Base-by-base conservation (phyloP, 2,888 invertebrate genomes). In the Orthosia gracilis region DNA sequence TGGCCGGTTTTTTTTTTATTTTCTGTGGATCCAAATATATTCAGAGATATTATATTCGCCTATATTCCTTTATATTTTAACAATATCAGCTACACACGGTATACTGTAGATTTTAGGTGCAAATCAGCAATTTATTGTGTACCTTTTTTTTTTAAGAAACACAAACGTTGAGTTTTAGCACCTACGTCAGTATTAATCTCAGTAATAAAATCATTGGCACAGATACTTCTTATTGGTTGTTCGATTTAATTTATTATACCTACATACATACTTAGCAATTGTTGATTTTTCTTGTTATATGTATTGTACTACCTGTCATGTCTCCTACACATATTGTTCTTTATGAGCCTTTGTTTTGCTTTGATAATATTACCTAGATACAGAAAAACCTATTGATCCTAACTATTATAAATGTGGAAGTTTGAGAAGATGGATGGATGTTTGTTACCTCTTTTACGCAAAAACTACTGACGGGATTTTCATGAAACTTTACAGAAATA, bases 121-220 rank as follows among this genome's bases (percentile, higher is more conserved):
- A 62, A 62, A 31, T 49, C 21, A 65, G 18, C 18, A 40, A 15
- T 23, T 13, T 45, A 15, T 50, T 64, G 7, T 40, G 21, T 15
- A 21, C 9, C 47, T 7, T 62, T 17, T 52, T 23, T 0, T 50
- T 23, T 57, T 23, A 57, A 50, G 40, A 18, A 65, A 63, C 50
- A 52, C 23, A 66, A 66, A 49, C 52, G 47, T 31, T 59, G n/a
- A 31, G 18, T 49, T 52, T 5, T 63, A 52, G 3, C 77, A 70
- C 66, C 2, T 63, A 26, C 65, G 47, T 69, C 76, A 76, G 52
- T 67, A 67, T 57, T 74, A 69, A 59, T 50, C 64, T 59, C 18
- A 50, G 15, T 26, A 50, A 50, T 74, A 26, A 40, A 26, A 15
- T 59, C n/a, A 21, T 45, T 11, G 0, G 12, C 12, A 52, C 18